Evolutionary conservation across 2,113 vertebrate genomes (phyloP), one percentile per base, ranked within the genome.

Genomic region (Leptobrachium leishanense): DNA sequence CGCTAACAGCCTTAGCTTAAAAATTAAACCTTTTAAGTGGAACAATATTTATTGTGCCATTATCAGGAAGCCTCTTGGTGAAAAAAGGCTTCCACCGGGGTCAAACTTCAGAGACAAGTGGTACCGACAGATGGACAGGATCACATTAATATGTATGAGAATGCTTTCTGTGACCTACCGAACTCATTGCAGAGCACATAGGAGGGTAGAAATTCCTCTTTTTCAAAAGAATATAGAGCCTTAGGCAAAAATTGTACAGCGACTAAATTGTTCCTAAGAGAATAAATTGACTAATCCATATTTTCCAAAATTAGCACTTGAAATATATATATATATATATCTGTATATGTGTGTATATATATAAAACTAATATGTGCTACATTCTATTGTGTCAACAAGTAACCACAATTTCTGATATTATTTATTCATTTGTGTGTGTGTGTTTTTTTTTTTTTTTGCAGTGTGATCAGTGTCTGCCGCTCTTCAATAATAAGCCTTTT

Each of bases 401-500:
- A 0, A 76, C 40, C 46, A 20, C 1, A 11, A 5, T 13, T 0
- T 62, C 0, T 74, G 1, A 63, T 42, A 31, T 31, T 50, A 50
- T 50, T 50, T 50, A 50, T 50, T 50, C 8, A 50, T 68, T 66
- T 79, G 53, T 1, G 15, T 43, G 39, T 71, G 73, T 78, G 20
- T 44, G n/a, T 70, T 59, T 0, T 76, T 46, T 39, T 66, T 82
- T 76, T 82, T 53, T 41, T 54, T 13, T 87, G 44, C 86, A 98
- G 95, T 97, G 96, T 39, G 90, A 95, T n/a, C 91, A 2, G 13
- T 98, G 96, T 82, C 84, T 88, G 41, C 90, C 93, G 0, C 90
- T 98, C 67, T 95, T 94, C 88, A 95, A 95, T 0, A 94, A 96
- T 88, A 99, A 99, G 84, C 92, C 94, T 20, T 98, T 97, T 85